Evolutionary conservation across 2,113 vertebrate genomes (phyloP).

Genomic region (Leuciscus idus): DNA sequence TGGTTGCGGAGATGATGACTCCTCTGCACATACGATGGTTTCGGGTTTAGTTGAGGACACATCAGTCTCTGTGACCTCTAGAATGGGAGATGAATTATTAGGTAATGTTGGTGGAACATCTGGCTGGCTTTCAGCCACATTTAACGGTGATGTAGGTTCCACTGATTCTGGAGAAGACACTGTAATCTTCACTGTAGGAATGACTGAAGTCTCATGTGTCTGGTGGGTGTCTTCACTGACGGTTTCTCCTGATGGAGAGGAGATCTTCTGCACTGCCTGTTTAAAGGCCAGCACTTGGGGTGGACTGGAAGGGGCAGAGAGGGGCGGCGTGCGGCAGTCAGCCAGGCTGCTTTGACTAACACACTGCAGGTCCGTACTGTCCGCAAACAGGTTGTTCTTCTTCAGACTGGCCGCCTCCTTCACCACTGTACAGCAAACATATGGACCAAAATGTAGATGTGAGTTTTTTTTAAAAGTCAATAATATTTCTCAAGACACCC

Average conservation of each 20-base stretch:
- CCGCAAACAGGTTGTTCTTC: slow-evolving; percentile 87
- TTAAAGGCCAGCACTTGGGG: slow-evolving; percentile 54
- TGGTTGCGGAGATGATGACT: background rate
- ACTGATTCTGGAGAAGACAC: slow-evolving; percentile 12
- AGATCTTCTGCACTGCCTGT: slow-evolving; percentile 21
- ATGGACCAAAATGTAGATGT: background rate
- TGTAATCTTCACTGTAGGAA: slow-evolving; percentile 5
- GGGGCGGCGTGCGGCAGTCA: slow-evolving; percentile 73
- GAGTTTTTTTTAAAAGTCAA: background rate
- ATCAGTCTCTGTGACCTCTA: background rate
- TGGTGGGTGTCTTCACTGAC: slow-evolving; percentile 21
- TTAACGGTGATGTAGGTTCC: background rate
- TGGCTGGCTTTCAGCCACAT: background rate
- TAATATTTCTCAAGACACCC: background rate
- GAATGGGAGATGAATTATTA: background rate
- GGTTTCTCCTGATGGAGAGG: slow-evolving; percentile 28
- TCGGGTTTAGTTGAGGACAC: slow-evolving; percentile 27
- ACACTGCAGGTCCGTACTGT: slow-evolving; percentile 76
- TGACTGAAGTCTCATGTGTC: background rate
- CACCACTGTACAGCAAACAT: slow-evolving; percentile 76
- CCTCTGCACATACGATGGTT: background rate
- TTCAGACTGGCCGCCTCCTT: slow-evolving; percentile 83
- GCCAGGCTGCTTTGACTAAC: slow-evolving; percentile 82
- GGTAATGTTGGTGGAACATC: background rate
- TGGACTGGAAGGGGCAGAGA: slow-evolving; percentile 77